Percentiles rank a stretch among this genome's conserved stretches.
phyloP scores from a whole-genome alignment of 2,888 invertebrate genomes.

The Hoplodrina ambigua region DNA sequence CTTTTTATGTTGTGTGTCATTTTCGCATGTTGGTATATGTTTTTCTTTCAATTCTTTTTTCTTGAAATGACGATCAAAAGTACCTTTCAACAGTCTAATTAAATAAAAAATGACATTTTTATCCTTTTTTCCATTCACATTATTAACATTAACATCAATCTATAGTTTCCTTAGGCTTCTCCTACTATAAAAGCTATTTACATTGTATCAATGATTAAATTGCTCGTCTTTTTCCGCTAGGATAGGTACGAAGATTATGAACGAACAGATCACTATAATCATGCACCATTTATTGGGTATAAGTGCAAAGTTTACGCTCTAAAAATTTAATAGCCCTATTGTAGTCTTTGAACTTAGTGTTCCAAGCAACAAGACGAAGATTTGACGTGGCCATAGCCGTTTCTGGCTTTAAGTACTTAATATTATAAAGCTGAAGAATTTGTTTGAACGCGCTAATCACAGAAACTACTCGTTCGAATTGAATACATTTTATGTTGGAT shows the following conservation, averaged over 20 bases:
- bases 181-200: neutral
- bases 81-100: too few species aligned
- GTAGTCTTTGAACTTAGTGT: conserved; percentile 16
- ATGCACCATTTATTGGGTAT: conserved; percentile 18
- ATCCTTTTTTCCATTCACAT: too few species aligned
- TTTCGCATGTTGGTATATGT: too few species aligned
- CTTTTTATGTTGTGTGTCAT: too few species aligned
- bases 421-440: too few species aligned
- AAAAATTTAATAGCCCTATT: conserved; percentile 33
- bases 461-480: too few species aligned
- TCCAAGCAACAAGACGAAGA: neutral
- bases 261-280: neutral
- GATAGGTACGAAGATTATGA: neutral
- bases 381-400: neutral
- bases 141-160: neutral
- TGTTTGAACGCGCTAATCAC: too few species aligned
- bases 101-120: too few species aligned
- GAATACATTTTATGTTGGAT: too few species aligned
- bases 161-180: neutral
- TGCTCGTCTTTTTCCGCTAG: neutral
- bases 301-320: conserved; percentile 30
- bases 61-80: too few species aligned
- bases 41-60: too few species aligned
- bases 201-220: neutral
- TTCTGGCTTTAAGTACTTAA: neutral